Base-by-base conservation (phyloP, 2,888 invertebrate species). In the Drosophila helvetica region DNA sequence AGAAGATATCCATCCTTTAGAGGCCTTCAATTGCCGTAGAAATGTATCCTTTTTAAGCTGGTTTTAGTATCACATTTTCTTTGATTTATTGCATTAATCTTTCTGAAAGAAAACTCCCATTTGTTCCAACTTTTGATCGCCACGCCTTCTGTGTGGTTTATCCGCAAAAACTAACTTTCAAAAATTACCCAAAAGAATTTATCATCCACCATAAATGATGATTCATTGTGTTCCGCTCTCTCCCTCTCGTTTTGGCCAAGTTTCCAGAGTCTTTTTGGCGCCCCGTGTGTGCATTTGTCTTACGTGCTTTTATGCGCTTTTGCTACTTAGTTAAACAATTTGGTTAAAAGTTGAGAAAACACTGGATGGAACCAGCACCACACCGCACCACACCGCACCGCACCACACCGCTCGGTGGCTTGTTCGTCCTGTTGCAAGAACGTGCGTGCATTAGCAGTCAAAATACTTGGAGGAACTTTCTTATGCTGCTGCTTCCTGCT, bases 271-370 rank as follows among this genome's bases (percentile, higher is more conserved):
- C 55, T 38, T 30, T 19, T 52, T 48, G n/a, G 18, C 25, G 55
- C 55, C 55, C 43, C 27, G 43, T 66, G 56, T 67, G 56, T 66
- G 67, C 55, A 58, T 69, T 69, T 61, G 67, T 56, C 65, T 60
- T 75, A 76, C 70, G 73, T 79, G 71, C 77, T 46, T 73, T 81
- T 81, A 72, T 72, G 64, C 57, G 74, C 81, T 77, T 86, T 81
- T 69, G 63, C 77, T 81, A 81, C 82, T 85, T 79, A 85, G 82
- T 77, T 87, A 85, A 83, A 87, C 79, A 83, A 83, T 85, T 83
- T 87, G 74, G 75, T 81, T 79, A 79, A 81, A 81, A 83, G 79
- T 87, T 86, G 53, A 51, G 45, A 63, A 74, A 70, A 56, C 67
- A 66, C 56, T 59, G 9, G 38, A 15, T 38, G 38, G 2, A 38